Conservation (phyloP, 2,888 invertebrate genomes). For the Lasioglossum figueresi region DNA sequence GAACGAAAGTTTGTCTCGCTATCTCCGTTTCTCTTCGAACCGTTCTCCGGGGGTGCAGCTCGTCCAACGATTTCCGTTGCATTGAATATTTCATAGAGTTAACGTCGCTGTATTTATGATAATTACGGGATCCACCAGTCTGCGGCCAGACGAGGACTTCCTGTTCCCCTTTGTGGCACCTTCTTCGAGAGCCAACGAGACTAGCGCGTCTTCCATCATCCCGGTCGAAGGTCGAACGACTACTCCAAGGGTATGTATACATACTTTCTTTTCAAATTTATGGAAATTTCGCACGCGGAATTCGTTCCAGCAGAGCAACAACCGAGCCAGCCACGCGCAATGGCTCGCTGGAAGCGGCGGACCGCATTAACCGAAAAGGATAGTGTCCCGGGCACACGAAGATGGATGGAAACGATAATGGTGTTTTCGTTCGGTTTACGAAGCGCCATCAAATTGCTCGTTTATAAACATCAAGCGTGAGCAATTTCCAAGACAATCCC, state of each 20-base stretch:
- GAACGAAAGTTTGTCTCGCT: conserved; percentile 35
- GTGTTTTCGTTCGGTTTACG: conserved; percentile 33
- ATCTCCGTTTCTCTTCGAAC: not conserved
- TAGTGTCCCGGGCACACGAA: conserved; percentile 4
- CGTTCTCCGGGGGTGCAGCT: not conserved
- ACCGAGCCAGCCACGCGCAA: conserved; percentile 17
- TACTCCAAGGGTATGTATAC: not conserved
- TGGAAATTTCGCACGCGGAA: conserved; percentile 30
- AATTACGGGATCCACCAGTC: conserved; percentile 47
- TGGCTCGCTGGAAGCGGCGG: conserved; percentile 14
- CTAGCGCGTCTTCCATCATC: not conserved
- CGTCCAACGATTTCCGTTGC: conserved; percentile 26
- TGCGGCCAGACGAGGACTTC: not conserved
- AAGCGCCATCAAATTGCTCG: conserved; percentile 39
- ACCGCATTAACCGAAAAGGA: conserved; percentile 34
- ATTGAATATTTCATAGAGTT: conserved; percentile 67
- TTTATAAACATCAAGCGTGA: conserved; percentile 47
- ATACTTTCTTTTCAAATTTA: conserved; percentile 41
- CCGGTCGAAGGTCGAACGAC: not conserved
- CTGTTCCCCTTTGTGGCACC: not conserved
- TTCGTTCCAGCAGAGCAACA: conserved; percentile 9
- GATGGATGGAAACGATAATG: conserved; percentile 32
- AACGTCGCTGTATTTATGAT: conserved; percentile 65
- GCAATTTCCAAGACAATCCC: conserved; percentile 44
- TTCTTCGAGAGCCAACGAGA: not conserved